These are phyloP conservation scores for Seriola rivoliana DNA, from an alignment of 2,113 vertebrate genomes.

Conservation along the genomic window DNA sequence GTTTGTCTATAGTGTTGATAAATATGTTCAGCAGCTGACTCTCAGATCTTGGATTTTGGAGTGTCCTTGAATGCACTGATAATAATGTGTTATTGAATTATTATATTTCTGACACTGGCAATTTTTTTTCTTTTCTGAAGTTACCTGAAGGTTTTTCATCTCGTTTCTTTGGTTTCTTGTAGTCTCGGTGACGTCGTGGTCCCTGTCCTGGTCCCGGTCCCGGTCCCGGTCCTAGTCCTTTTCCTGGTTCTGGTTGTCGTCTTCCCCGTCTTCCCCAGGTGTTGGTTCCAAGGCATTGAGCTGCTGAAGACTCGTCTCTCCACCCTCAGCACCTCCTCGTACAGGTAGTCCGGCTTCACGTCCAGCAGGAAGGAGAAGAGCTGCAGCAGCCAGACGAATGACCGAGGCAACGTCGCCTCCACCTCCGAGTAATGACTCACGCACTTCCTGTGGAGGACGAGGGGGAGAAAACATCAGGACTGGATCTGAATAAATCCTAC, in stretches of 20 bases:
- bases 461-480: neutral
- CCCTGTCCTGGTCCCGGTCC: neutral
- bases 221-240: neutral
- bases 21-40: neutral
- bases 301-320: constrained; percentile 68
- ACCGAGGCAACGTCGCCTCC: constrained; percentile 69
- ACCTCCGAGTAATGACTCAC: constrained; percentile 52
- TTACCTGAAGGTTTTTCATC: neutral
- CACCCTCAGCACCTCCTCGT: constrained; percentile 72
- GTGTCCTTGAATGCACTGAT: too few relatives aligned
- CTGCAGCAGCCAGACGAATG: constrained; percentile 77
- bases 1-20: neutral
- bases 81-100: too few relatives aligned
- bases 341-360: constrained; percentile 53
- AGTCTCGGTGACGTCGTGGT: neutral
- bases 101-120: too few relatives aligned
- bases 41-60: neutral
- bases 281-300: neutral
- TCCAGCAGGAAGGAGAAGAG: constrained; percentile 82
- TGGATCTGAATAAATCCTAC: neutral
- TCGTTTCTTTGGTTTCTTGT: neutral
- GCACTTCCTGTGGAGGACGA: constrained; percentile 39
- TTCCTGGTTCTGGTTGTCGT: neutral
- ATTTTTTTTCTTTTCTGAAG: neutral
- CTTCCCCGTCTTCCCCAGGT: neutral